Conservation (phyloP, 1,140 invertebrate species). For the Bombus difficillimus region DNA sequence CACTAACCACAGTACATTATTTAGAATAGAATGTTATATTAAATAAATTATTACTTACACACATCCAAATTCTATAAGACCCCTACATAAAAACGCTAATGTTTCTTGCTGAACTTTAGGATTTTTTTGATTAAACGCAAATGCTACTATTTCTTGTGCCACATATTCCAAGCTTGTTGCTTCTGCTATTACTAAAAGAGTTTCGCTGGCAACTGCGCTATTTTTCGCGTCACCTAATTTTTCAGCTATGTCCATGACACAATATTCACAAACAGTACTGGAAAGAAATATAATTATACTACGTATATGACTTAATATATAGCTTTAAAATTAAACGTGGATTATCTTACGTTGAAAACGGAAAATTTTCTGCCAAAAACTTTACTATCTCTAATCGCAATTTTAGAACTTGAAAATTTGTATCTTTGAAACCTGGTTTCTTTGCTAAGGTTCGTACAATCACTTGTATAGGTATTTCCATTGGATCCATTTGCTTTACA, state of each 20-base stretch:
- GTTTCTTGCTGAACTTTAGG: constrained; percentile 95
- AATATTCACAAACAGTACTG: constrained; percentile 89
- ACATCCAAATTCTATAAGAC: constrained; percentile 93
- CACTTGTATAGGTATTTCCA: constrained; percentile 89
- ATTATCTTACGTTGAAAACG: constrained; percentile 85
- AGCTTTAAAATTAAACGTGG: background rate
- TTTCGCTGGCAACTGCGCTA: constrained; percentile 87
- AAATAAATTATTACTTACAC: constrained; percentile 82
- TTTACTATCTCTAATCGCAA: constrained; percentile 91
- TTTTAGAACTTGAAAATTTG: constrained; percentile 96
- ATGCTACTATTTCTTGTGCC: constrained; percentile 87
- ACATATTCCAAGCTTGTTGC: constrained; percentile 90
- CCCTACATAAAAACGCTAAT: constrained; percentile 89
- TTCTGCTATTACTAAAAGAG: constrained; percentile 90
- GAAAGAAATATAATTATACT: constrained; percentile 37
- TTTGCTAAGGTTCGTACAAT: constrained; percentile 89
- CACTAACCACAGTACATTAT: background rate
- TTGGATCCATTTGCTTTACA: constrained; percentile 85
- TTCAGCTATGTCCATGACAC: constrained; percentile 91
- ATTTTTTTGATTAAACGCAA: constrained; percentile 94
- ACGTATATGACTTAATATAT: background rate
- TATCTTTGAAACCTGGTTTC: constrained; percentile 96
- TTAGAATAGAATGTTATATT: constrained; percentile 8
- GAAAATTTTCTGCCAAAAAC: constrained; percentile 89
- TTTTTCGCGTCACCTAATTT: constrained; percentile 94